Base-by-base conservation (phyloP, 2,113 vertebrate genomes). In the Hystrix brachyura region DNA sequence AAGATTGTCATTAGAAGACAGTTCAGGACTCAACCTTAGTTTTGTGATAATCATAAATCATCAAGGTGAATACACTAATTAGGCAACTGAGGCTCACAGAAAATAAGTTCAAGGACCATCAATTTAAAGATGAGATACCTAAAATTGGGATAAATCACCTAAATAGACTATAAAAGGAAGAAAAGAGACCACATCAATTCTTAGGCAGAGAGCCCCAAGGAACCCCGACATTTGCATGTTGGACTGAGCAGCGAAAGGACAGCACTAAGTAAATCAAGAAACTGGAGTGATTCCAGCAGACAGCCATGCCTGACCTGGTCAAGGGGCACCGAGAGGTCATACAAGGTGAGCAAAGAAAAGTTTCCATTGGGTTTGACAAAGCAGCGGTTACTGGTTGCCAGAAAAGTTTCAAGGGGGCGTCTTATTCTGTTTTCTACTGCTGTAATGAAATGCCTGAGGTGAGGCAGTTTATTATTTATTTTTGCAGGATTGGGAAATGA, bases 221-320 rank as follows among this genome's bases (percentile, higher is more conserved):
- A 38, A 34, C 38, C 14, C 74, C 57, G 34, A 32, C 7, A 46
- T 72, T 34, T 94, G 34, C 32, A 46, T 2, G 0, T 27, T 38
- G 53, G 29, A 51, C 3, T 17, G 43, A 87, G 74, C 9, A 87
- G 18, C 11, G 2, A 76, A 87, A 60, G 15, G 62, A 7, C 12
- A 23, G 48, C 57, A n/a, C 15, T 4, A 8, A 89, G 19, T 32
- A 92, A 34, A 64, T 55, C 29, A 74, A 23, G 11, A 27, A 46
- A 69, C 3, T 1, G 57, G 85, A 86, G 25, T 1, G 3, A 32
- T 18, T 46, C 51, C 14, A 43, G 46, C 13, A 80, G 65, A 27
- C 64, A 48, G 25, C 5, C 11, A 0, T 0, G 6, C 62, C 29
- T 4, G 0, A n/a, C 55, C 4, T 5, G 1, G 23, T 13, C 48